Conservation (phyloP, 1,140 invertebrate genomes). For the Brachionus manjavacas region DNA sequence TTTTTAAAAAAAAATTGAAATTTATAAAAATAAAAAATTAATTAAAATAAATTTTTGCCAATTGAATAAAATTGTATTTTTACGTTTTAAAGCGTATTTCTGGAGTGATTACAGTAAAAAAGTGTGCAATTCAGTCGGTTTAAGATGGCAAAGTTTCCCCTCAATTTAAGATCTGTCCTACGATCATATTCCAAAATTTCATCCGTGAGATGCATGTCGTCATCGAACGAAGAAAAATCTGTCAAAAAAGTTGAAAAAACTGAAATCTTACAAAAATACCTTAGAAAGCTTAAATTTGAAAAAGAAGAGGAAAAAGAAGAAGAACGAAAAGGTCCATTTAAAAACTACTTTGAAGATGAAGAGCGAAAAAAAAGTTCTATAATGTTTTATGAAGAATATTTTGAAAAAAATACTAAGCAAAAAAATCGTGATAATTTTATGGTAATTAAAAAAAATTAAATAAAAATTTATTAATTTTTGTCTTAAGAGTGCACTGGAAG, state of each 20-base stretch:
- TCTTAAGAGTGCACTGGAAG: constrained; percentile 24
- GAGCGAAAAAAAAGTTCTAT: constrained; percentile 10
- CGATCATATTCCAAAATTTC: neutral
- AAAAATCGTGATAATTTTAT: constrained; percentile 40
- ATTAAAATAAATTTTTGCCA: neutral
- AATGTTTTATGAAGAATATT: constrained; percentile 26
- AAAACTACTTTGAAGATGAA: constrained; percentile 32
- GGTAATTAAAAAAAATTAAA: neutral
- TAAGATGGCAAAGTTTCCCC: neutral
- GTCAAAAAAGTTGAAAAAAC: neutral
- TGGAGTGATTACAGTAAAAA: neutral
- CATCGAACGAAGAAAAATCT: neutral
- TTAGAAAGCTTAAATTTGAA: neutral
- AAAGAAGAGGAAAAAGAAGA: constrained; percentile 26
- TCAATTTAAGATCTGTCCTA: neutral
- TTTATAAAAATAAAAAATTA: neutral
- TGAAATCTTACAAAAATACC: constrained; percentile 20
- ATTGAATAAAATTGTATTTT: neutral
- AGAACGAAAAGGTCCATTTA: constrained; percentile 24
- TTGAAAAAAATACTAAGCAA: neutral
- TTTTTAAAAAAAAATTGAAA: neutral
- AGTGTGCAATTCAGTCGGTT: neutral
- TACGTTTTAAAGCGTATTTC: constrained; percentile 39
- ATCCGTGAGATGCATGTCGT: neutral
- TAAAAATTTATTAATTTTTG: neutral